Conservation (phyloP, 2,888 invertebrate species). For the Gortyna flavago region DNA sequence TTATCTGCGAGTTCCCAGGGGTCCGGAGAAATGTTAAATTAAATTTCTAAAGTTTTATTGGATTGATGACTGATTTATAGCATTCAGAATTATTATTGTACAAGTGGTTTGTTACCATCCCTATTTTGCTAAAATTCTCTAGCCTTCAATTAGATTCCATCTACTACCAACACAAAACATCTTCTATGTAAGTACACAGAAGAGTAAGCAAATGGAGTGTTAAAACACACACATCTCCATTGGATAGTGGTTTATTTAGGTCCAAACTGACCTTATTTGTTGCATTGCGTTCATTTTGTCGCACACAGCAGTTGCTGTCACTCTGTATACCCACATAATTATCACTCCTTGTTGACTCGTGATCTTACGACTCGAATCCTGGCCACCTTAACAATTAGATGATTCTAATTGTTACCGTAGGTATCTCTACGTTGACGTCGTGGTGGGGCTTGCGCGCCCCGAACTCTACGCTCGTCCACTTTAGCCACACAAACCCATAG, state of each 20-base stretch:
- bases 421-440: too few relatives aligned
- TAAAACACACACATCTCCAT: not conserved
- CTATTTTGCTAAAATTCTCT: not conserved
- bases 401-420: too few relatives aligned
- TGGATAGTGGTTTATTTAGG: not conserved
- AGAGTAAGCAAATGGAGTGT: conserved; percentile 11
- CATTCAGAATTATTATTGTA: not conserved
- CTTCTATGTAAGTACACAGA: not conserved
- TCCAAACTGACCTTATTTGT: not conserved
- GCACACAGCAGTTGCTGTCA: not conserved
- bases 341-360: not conserved
- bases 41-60: not conserved
- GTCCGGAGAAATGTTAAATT: not conserved
- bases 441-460: too few relatives aligned
- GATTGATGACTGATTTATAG: not conserved
- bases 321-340: not conserved
- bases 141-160: not conserved
- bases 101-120: not conserved
- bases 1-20: not conserved
- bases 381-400: not conserved
- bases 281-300: not conserved
- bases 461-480: too few relatives aligned
- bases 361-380: not conserved
- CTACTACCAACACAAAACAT: not conserved
- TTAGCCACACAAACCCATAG: too few relatives aligned